Evolutionary conservation across 2,888 invertebrate genomes (phyloP).

Genomic region (Trisateles emortualis): DNA sequence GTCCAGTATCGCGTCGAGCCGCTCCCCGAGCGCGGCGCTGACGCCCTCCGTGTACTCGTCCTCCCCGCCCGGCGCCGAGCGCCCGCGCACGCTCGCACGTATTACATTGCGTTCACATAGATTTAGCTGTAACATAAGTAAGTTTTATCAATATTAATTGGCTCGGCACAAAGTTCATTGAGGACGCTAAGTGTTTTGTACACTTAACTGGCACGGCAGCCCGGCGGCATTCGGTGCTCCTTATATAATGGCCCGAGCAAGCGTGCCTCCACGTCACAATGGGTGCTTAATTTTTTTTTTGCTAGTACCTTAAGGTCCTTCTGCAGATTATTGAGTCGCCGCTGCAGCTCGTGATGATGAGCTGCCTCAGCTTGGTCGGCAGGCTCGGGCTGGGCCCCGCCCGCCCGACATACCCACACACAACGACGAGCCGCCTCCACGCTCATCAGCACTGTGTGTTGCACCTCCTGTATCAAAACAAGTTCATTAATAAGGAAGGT

Average conservation of each 20-base stretch:
- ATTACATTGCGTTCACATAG: conserved; percentile 91
- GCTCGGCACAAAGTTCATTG: background rate
- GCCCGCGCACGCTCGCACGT: no score
- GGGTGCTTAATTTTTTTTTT: no score
- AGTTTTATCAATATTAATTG: no score
- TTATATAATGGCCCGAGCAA: no score
- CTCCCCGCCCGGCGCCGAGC: no score
- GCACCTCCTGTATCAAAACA: conserved; percentile 88
- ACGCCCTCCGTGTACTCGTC: no score
- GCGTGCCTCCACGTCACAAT: no score
- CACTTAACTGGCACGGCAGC: no score
- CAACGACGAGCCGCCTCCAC: conserved; percentile 92
- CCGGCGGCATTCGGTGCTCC: no score
- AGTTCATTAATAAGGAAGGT: background rate
- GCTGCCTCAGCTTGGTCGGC: conserved; percentile 85
- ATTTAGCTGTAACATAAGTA: conserved; percentile 83
- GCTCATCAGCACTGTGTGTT: conserved; percentile 93
- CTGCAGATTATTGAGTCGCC: conserved; percentile 90
- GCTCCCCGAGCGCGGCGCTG: no score
- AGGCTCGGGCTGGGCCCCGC: conserved; percentile 82
- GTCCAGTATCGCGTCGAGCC: no score
- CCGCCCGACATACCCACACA: conserved; percentile 92
- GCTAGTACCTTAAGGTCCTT: conserved; percentile 91
- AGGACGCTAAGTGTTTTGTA: no score
- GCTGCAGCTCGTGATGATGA: conserved; percentile 89